These are phyloP conservation scores for Champsocephalus gunnari DNA, from an alignment of 2,797 vertebrate genomes.

Conservation along the genomic window DNA sequence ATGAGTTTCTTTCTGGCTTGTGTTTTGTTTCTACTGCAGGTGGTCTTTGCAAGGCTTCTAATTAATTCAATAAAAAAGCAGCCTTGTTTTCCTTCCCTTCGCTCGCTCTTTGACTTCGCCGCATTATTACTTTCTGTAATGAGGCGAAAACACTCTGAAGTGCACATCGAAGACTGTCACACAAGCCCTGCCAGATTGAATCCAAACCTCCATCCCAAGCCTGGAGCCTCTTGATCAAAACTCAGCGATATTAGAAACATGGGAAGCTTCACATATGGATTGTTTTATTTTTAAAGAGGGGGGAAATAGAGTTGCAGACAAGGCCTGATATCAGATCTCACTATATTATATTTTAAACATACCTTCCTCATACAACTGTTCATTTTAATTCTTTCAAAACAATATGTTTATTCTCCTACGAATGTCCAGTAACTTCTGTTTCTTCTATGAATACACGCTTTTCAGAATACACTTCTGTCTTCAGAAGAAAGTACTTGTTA, in stretches of 20 bases:
- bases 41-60: constrained; percentile 83
- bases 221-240: constrained; percentile 65
- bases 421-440: no score
- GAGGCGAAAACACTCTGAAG: constrained; percentile 84
- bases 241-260: constrained; percentile 40
- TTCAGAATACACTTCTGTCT: no score
- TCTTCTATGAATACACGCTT: no score
- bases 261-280: constrained; percentile 45
- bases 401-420: no score
- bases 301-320: neutral
- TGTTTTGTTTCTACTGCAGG: constrained; percentile 82
- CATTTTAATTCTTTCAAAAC: no score
- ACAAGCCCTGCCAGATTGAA: constrained; percentile 60
- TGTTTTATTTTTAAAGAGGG: constrained; percentile 31
- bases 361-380: no score
- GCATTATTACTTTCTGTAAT: constrained; percentile 88
- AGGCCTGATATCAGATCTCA: neutral
- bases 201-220: constrained; percentile 53
- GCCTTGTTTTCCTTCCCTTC: constrained; percentile 77
- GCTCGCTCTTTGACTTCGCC: constrained; percentile 82
- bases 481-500: no score
- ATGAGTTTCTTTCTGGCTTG: constrained; percentile 54
- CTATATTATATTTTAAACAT: constrained; percentile 6
- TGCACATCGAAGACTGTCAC: constrained; percentile 73
- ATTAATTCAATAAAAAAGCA: constrained; percentile 84